Evolutionary conservation across 2,888 invertebrate species (phyloP).

Genomic region (Creontiades dilutus): DNA sequence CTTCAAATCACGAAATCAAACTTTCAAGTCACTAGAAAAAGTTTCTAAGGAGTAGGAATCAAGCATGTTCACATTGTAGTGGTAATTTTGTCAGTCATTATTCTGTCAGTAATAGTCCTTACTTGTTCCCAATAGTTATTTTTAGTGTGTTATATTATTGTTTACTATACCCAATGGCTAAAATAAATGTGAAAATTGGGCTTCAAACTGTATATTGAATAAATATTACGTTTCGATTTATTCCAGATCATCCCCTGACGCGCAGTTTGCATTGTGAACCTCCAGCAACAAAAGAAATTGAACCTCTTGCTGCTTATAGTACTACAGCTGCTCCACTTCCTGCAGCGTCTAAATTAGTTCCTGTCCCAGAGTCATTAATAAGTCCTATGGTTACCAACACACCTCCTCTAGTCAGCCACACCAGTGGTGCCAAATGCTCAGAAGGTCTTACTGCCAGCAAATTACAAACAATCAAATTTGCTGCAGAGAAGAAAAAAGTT

Average conservation of each 20-base stretch:
- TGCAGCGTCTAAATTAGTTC: constrained; percentile 91
- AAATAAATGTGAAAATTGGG: no score
- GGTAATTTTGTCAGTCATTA: no score
- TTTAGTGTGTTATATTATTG: no score
- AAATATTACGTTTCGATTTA: background rate
- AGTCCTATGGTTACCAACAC: constrained; percentile 83
- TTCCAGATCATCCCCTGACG: constrained; percentile 48
- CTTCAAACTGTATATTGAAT: background rate
- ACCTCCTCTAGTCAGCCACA: constrained; percentile 61
- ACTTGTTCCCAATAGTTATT: no score
- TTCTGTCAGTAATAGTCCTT: no score
- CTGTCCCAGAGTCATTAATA: constrained; percentile 92
- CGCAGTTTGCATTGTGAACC: constrained; percentile 62
- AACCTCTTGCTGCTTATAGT: background rate
- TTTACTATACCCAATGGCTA: no score
- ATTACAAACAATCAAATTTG: constrained; percentile 83
- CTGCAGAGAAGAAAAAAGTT: constrained; percentile 81
- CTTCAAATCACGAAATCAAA: no score
- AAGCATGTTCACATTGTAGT: no score
- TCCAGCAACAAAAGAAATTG: background rate
- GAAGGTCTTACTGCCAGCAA: constrained; percentile 78
- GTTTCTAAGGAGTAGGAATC: no score
- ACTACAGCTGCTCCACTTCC: constrained; percentile 80
- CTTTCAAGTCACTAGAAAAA: no score
- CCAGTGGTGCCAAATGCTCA: background rate